Base-by-base conservation (phyloP, 1,140 invertebrate genomes). In the Euwallacea similis region DNA sequence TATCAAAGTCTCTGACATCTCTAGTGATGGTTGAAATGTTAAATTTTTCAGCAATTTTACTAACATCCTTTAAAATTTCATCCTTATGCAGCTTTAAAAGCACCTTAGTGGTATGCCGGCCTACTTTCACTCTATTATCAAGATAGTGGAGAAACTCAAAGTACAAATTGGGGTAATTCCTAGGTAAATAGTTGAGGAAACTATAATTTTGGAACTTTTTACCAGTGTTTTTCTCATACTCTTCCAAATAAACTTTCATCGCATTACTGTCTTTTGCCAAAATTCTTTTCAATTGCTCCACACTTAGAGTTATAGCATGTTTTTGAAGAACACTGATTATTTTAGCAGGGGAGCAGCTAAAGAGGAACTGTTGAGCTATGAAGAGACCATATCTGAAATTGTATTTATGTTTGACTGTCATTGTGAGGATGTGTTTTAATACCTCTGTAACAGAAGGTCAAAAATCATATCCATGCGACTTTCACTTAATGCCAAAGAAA, bases 301-400 rank as follows among this genome's bases (percentile, higher is more conserved):
- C n/a, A 0, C 7, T 42, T 54, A 69, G 55, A 62, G 21, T 54
- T 7, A 69, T 53, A 9, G 61, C 15, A 42, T 69, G 47, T 2
- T 62, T 62, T 42, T n/a, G 53, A 8, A 69, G n/a, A 15, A 62
- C 13, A n/a, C 55, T 13, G 3, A 16, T 50, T 13, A 69, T 62
- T 55, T 54, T 69, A 10, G 6, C 11, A 60, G 44, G 10, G 44
- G 67, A 69, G 43, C 67, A 69, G 44, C 67, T 55, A 41, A 69
- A 69, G 3, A 69, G 21, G 11, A 69, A 43, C 7, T 62, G 58
- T 13, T 69, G 6, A 33, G 67, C 59, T 15, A 62, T 21, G 44
- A 53, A 60, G 7, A 62, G n/a, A 6, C 67, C 67, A 69, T 69
- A 69, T 55, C 67, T 69, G n/a, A 60, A 69, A 69, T 11, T 11